A percentile compares a stretch with the other conserved stretches of the same genome.
These are phyloP conservation scores for Norana najaformis DNA, from an alignment of 2,888 invertebrate genomes.

Conservation along the genomic window DNA sequence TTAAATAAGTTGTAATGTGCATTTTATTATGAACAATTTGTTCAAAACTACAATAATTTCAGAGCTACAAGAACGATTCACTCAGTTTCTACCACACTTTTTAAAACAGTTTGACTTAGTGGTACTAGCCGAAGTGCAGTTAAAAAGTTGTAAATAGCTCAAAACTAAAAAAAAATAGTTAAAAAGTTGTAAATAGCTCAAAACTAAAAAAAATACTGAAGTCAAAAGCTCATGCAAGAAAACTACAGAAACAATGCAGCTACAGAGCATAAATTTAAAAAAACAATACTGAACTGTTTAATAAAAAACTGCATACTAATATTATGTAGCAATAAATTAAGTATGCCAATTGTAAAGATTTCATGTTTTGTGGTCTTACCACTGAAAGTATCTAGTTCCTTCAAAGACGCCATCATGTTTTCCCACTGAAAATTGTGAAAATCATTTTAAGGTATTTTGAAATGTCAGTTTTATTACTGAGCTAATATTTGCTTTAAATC, in stretches of 20 bases:
- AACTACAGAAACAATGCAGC: background rate
- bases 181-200: too few relatives aligned
- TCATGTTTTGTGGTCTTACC: conserved; percentile 50
- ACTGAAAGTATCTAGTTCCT: conserved; percentile 59
- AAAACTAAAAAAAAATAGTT: too few relatives aligned
- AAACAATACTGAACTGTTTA: background rate
- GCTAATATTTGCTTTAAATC: background rate
- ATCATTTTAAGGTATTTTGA: background rate
- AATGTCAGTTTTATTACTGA: background rate
- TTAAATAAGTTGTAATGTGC: too few relatives aligned
- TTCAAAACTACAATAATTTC: too few relatives aligned
- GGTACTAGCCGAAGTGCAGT: too few relatives aligned
- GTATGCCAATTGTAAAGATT: conserved; percentile 19
- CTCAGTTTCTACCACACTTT: too few relatives aligned
- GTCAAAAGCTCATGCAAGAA: background rate
- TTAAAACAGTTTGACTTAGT: too few relatives aligned
- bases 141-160: too few relatives aligned
- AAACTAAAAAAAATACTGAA: too few relatives aligned
- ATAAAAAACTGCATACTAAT: background rate
- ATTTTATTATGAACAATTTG: too few relatives aligned
- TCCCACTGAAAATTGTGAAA: conserved; percentile 52
- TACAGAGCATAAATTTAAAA: background rate
- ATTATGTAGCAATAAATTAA: background rate
- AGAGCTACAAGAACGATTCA: too few relatives aligned
- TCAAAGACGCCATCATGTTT: conserved; percentile 63